phyloP scores from a whole-genome alignment of 2,113 vertebrate species.

The Hydrochoerus hydrochaeris region DNA sequence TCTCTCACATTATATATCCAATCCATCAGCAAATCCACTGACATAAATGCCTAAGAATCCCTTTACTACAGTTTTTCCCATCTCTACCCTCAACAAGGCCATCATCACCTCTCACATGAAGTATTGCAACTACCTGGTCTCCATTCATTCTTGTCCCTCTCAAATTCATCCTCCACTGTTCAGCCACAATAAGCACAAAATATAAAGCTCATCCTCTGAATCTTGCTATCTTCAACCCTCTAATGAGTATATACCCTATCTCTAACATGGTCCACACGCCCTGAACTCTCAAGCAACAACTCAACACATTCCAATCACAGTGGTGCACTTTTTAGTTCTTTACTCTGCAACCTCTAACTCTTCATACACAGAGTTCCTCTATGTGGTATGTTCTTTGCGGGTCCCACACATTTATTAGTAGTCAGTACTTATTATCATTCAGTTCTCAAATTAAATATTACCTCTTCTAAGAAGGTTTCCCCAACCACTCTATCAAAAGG shows the following conservation, averaged over 20 bases:
- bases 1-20: neutral
- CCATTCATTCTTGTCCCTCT: neutral
- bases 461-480: neutral
- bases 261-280: neutral
- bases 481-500: neutral
- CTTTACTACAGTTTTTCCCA: neutral
- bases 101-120: neutral
- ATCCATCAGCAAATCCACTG: neutral
- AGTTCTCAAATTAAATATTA: constrained; percentile 20
- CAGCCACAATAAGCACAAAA: constrained; percentile 15
- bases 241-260: neutral
- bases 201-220: neutral
- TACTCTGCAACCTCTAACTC: neutral
- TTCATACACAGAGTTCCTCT: neutral
- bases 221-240: neutral
- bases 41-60: neutral
- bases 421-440: constrained; percentile 1
- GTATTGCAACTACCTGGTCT: neutral
- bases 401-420: neutral
- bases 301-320: neutral
- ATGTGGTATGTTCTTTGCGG: neutral
- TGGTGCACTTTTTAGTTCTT: neutral
- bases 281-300: neutral
- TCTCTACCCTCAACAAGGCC: neutral
- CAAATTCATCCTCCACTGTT: neutral